phyloP scores from a whole-genome alignment of 2,888 invertebrate genomes.

The Chelonus formosanus region DNA sequence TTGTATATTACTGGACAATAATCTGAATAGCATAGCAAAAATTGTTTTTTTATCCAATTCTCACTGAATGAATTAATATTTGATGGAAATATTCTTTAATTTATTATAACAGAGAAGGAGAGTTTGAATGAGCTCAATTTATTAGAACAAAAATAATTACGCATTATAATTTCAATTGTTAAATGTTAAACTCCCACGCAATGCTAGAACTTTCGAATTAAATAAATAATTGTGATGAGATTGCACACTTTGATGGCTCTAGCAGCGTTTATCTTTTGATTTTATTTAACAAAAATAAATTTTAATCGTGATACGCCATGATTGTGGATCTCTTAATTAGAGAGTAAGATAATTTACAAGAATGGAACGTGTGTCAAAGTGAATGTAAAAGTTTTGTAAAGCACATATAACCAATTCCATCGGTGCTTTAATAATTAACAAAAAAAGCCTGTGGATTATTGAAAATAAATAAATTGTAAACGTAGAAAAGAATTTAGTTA shows the following conservation, averaged over 20 bases:
- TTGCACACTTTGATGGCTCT: slow-evolving; percentile 39
- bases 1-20: slow-evolving; percentile 20
- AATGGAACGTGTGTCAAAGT: slow-evolving; percentile 29
- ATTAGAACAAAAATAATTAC: slow-evolving; percentile 34
- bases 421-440: slow-evolving; percentile 40
- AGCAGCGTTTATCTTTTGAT: slow-evolving; percentile 40
- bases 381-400: slow-evolving; percentile 26
- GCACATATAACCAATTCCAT: slow-evolving; percentile 24
- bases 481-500: slow-evolving; percentile 25
- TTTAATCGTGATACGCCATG: slow-evolving; percentile 37
- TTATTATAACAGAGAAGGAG: slow-evolving; percentile 76
- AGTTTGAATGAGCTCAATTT: slow-evolving; percentile 40
- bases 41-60: not conserved
- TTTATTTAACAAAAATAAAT: slow-evolving; percentile 42
- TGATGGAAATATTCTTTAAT: slow-evolving; percentile 14
- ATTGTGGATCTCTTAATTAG: slow-evolving; percentile 47
- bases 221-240: slow-evolving; percentile 7
- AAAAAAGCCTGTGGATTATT: not conserved
- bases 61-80: not conserved
- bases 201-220: slow-evolving; percentile 18
- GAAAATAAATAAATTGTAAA: slow-evolving; percentile 24
- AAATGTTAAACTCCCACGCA: slow-evolving; percentile 33
- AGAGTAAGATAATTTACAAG: slow-evolving; percentile 39
- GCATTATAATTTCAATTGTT: slow-evolving; percentile 37
- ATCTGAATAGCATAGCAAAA: not conserved